These are phyloP conservation scores for Centropyge bicolor DNA, from an alignment of 2,797 vertebrate species.

Conservation along the genomic window DNA sequence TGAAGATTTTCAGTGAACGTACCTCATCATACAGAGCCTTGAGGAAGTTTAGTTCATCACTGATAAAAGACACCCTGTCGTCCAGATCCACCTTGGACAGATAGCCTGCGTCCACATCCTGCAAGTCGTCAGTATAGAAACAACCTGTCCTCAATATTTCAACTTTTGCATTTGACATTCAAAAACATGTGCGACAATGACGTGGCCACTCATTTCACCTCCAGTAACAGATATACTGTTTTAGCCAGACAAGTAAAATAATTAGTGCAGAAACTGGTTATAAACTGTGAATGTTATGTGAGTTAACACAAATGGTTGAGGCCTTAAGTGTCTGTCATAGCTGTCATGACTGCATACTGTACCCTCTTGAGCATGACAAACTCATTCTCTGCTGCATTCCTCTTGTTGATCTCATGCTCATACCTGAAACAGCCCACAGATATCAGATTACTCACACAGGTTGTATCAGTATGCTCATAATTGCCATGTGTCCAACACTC, in stretches of 20 bases:
- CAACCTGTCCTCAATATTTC: background rate
- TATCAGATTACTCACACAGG: background rate
- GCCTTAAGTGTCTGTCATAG: background rate
- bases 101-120: constrained; percentile 89
- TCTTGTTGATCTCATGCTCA: constrained; percentile 87
- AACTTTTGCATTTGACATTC: background rate
- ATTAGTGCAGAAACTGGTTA: background rate
- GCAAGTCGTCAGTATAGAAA: constrained; percentile 13
- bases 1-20: constrained; percentile 20
- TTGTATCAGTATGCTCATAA: background rate
- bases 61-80: constrained; percentile 70
- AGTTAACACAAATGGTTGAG: background rate
- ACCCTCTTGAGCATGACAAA: constrained; percentile 93
- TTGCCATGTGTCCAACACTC: background rate
- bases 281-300: background rate
- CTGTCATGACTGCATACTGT: constrained; percentile 14
- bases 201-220: no score
- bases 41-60: constrained; percentile 84
- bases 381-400: constrained; percentile 86
- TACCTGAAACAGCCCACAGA: constrained; percentile 82
- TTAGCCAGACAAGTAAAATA: background rate
- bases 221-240: background rate
- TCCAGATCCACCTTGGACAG: constrained; percentile 83
- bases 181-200: background rate
- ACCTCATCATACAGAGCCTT: constrained; percentile 86